Conservation (phyloP, 2,797 vertebrate genomes). For the Eulemur mongoz region DNA sequence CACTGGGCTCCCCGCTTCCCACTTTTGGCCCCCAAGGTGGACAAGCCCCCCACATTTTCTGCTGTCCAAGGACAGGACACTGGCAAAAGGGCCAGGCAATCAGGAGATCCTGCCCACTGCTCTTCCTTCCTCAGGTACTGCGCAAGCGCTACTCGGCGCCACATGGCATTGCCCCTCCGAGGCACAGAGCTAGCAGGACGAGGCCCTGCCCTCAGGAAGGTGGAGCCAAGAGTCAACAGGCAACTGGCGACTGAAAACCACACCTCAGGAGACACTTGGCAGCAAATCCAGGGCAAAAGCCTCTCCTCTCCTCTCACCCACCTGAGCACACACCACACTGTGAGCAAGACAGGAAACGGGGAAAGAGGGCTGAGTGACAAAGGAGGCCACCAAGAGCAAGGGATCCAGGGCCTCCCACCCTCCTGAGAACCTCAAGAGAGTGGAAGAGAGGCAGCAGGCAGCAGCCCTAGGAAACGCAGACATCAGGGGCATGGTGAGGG, state of each 20-base stretch:
- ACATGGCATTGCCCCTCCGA: too few species aligned
- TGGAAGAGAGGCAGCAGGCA: background rate
- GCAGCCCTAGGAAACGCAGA: background rate
- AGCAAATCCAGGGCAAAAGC: background rate
- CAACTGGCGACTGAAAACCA: background rate
- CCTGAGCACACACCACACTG: background rate
- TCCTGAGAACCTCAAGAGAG: background rate
- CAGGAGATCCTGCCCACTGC: background rate
- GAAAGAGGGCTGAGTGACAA: background rate
- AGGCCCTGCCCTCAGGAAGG: background rate
- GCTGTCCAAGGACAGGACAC: background rate
- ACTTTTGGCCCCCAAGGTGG: background rate
- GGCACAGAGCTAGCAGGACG: background rate
- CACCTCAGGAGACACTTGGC: background rate
- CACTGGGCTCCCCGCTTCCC: background rate
- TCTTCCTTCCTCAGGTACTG: background rate
- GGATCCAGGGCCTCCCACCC: background rate
- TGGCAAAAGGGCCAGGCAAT: background rate
- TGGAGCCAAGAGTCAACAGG: background rate
- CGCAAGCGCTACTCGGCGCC: too few species aligned
- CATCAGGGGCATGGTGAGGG: too few species aligned
- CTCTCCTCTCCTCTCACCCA: background rate
- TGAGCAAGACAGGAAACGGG: background rate
- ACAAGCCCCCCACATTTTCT: background rate
- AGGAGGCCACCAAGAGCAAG: background rate